Conservation (phyloP, 2,888 invertebrate species). For the Penaeus monodon region DNA sequence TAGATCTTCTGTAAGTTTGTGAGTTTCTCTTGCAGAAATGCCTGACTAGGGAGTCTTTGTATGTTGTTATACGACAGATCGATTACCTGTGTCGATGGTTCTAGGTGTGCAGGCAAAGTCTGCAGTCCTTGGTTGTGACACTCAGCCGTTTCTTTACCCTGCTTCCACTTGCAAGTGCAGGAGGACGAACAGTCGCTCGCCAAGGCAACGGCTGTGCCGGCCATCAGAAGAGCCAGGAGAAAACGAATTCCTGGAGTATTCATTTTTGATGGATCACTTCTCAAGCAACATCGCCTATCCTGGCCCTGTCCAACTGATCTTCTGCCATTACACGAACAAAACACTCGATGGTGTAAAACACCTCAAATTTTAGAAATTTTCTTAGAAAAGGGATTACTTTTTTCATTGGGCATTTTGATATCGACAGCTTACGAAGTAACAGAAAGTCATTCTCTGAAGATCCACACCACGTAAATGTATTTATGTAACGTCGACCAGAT, state of each 20-base stretch:
- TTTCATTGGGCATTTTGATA: too few species aligned
- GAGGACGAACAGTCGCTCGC: constrained; percentile 69
- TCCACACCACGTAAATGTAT: too few species aligned
- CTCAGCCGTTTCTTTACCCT: constrained; percentile 89
- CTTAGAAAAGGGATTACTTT: too few species aligned
- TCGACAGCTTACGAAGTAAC: too few species aligned
- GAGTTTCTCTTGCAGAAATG: constrained; percentile 84
- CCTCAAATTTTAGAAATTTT: too few species aligned
- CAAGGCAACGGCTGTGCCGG: neutral
- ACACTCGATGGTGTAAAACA: too few species aligned
- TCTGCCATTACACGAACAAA: too few species aligned
- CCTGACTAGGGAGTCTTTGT: constrained; percentile 79
- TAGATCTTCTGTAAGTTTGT: constrained; percentile 89
- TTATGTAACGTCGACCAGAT: too few species aligned
- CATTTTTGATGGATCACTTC: constrained; percentile 33
- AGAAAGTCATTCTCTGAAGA: too few species aligned
- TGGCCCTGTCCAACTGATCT: too few species aligned
- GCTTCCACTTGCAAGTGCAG: constrained; percentile 91
- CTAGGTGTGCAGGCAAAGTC: constrained; percentile 86
- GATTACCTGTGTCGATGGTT: constrained; percentile 89
- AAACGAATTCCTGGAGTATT: constrained; percentile 24
- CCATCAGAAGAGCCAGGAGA: constrained; percentile 30
- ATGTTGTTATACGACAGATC: constrained; percentile 87
- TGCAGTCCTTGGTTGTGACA: constrained; percentile 86
- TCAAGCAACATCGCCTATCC: too few species aligned